These are phyloP conservation scores for Limnephilus lunatus DNA, from an alignment of 2,888 invertebrate genomes.

Conservation along the genomic window DNA sequence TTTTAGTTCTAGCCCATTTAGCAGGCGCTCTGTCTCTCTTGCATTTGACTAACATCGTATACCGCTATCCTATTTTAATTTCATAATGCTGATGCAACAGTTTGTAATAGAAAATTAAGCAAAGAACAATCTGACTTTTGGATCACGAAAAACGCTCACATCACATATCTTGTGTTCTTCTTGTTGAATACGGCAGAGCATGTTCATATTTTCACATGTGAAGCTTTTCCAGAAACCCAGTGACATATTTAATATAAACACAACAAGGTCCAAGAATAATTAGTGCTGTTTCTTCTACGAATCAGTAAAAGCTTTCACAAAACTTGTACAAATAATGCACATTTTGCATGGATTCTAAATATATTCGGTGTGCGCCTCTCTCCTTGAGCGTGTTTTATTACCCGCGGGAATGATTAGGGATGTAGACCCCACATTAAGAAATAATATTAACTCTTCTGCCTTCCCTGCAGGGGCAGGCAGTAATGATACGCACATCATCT, in stretches of 20 bases:
- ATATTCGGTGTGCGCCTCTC: neutral
- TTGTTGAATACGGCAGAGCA: neutral
- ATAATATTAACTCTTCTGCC: constrained; percentile 20
- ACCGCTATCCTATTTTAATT: too few relatives aligned
- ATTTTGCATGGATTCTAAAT: neutral
- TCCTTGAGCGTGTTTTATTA: neutral
- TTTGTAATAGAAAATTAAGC: too few relatives aligned
- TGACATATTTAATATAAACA: neutral
- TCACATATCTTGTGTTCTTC: too few relatives aligned
- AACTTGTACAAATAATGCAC: neutral
- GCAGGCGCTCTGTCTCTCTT: too few relatives aligned
- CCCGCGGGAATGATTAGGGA: neutral
- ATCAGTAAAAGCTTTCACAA: neutral
- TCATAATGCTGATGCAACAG: too few relatives aligned
- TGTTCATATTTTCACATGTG: neutral
- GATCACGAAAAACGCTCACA: too few relatives aligned
- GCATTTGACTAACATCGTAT: too few relatives aligned
- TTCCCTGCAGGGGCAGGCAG: neutral
- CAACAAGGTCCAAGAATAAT: neutral
- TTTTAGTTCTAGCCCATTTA: too few relatives aligned
- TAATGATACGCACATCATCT: constrained; percentile 32
- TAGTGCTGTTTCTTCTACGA: neutral
- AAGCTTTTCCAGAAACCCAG: neutral
- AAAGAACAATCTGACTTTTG: too few relatives aligned
- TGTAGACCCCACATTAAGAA: constrained; percentile 29